Percentiles rank a stretch among this genome's conserved stretches.
Evolutionary conservation across 2,888 invertebrate genomes (phyloP).

Genomic region (Osmoderma eremita): DNA sequence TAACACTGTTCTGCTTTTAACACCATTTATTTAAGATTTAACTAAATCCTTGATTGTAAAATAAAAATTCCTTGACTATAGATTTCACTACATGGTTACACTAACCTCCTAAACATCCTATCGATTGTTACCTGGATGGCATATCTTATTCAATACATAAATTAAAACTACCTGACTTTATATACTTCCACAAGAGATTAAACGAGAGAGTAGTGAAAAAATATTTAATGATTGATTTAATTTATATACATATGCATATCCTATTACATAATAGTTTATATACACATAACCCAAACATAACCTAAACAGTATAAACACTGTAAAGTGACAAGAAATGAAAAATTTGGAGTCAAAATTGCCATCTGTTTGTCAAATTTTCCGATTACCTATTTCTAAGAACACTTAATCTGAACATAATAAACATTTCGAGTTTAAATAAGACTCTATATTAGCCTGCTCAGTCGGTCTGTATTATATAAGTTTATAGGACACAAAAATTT

Average conservation of each 20-base stretch:
- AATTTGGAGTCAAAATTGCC: constrained; percentile 32
- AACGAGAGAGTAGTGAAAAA: constrained; percentile 38
- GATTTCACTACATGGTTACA: constrained; percentile 10
- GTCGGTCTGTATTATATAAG: background rate
- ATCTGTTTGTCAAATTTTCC: constrained; percentile 38
- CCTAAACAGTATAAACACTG: no score
- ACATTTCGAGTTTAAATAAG: constrained; percentile 46
- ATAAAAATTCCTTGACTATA: constrained; percentile 20
- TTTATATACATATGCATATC: constrained; percentile 49
- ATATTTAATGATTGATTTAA: constrained; percentile 46
- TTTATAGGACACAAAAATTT: constrained; percentile 21
- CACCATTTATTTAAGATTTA: constrained; percentile 39
- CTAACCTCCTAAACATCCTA: constrained; percentile 17
- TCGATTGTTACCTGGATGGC: background rate
- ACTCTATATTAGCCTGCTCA: constrained; percentile 10
- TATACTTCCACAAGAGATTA: constrained; percentile 20
- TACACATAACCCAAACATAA: constrained; percentile 47
- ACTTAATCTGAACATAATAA: constrained; percentile 41
- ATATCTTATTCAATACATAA: background rate
- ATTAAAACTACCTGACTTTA: constrained; percentile 25
- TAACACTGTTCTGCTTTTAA: constrained; percentile 31
- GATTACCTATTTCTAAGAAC: constrained; percentile 34
- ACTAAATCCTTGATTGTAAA: constrained; percentile 40
- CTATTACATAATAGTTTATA: constrained; percentile 41
- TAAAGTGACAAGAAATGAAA: constrained; percentile 42